These are phyloP conservation scores for Plagodis dolabraria DNA, from an alignment of 2,888 invertebrate species.

Conservation along the genomic window DNA sequence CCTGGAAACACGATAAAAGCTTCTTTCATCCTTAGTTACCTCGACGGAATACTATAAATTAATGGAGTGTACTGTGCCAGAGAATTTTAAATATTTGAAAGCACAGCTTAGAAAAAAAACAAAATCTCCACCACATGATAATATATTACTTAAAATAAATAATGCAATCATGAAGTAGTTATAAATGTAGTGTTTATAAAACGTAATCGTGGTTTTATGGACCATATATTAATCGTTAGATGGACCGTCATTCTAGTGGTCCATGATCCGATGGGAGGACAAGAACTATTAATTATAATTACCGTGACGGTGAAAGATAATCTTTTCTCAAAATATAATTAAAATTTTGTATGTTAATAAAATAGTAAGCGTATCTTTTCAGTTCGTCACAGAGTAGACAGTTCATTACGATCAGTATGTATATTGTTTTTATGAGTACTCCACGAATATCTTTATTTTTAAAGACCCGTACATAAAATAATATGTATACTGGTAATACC, in stretches of 20 bases:
- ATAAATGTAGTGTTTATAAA: slow-evolving; percentile 84
- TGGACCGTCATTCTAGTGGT: slow-evolving; percentile 41
- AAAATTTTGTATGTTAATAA: slow-evolving; percentile 52
- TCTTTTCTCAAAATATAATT: slow-evolving; percentile 47
- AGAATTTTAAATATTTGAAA: slow-evolving; percentile 84
- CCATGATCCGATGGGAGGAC: slow-evolving; percentile 27
- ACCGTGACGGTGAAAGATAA: slow-evolving; percentile 48
- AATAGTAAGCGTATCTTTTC: slow-evolving; percentile 35
- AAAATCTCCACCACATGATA: slow-evolving; percentile 73
- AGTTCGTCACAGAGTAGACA: slow-evolving; percentile 6
- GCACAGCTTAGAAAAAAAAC: slow-evolving; percentile 80
- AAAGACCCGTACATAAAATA: no score
- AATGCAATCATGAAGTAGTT: slow-evolving; percentile 84
- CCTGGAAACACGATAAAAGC: slow-evolving; percentile 36
- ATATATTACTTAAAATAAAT: slow-evolving; percentile 85
- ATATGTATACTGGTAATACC: no score
- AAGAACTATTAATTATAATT: slow-evolving; percentile 71
- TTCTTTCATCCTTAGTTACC: slow-evolving; percentile 51
- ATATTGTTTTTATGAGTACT: no score
- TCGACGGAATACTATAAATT: slow-evolving; percentile 77
- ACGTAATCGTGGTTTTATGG: slow-evolving; percentile 81
- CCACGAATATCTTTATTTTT: no score
- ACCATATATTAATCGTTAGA: slow-evolving; percentile 69
- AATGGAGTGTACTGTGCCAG: slow-evolving; percentile 79
- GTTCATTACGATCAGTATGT: slow-evolving; percentile 4